Conservation (phyloP, 2,797 vertebrate species). For the Enteromius fasciolatus region DNA sequence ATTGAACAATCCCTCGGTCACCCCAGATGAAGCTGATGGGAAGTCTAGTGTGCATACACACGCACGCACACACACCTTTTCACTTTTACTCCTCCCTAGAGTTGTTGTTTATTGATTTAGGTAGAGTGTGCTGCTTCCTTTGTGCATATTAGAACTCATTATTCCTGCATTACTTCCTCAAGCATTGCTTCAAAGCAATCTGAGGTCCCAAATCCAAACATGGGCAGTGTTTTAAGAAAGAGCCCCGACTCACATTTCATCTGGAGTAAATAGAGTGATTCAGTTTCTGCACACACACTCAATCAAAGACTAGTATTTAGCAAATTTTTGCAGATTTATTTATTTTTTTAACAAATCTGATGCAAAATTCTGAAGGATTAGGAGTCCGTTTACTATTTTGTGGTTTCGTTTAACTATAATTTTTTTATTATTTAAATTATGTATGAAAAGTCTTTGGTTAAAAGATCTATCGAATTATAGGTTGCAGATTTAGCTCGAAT, state of each 20-base stretch:
- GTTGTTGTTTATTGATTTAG: constrained; percentile 45
- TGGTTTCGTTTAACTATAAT: not conserved
- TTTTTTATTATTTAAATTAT: not conserved
- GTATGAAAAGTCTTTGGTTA: not conserved
- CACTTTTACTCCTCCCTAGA: constrained; percentile 20
- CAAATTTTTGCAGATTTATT: no score
- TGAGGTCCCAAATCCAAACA: not conserved
- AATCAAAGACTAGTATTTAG: not conserved
- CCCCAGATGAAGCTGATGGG: constrained; percentile 42
- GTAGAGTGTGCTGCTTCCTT: constrained; percentile 37
- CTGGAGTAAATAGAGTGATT: not conserved
- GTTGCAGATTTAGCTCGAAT: not conserved
- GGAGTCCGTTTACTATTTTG: not conserved
- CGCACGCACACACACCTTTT: constrained; percentile 15
- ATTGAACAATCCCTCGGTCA: constrained; percentile 48
- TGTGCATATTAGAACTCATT: constrained; percentile 37
- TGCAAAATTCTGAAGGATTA: not conserved
- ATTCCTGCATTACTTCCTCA: constrained; percentile 38
- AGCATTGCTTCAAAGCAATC: not conserved
- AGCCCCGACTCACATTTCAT: not conserved
- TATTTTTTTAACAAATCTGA: not conserved
- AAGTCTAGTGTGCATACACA: constrained; percentile 39
- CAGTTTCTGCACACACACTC: not conserved
- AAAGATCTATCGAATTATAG: not conserved
- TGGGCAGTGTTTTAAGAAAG: not conserved